Evolutionary conservation across 2,797 vertebrate species (phyloP), one percentile per base, ranked within the genome.

Genomic region (Lates japonicus): DNA sequence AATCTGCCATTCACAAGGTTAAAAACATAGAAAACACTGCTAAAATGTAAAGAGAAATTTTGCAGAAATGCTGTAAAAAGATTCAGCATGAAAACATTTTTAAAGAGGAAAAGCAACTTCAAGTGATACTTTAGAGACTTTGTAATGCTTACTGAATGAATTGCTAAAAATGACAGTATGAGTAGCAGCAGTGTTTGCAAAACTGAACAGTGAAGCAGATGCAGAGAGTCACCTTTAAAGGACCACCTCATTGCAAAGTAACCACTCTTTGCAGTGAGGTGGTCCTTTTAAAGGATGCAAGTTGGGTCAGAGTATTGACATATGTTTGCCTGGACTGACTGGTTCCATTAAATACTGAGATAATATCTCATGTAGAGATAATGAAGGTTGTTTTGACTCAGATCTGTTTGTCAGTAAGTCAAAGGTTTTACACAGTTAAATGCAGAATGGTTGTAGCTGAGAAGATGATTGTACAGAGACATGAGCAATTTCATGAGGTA

Each of bases 221-320:
- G 29, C 48, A 49, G 48, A 70, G 48, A 25, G 31, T 58, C 35
- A 35, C 22, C 2, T 70, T 55, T 73, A 41, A 69, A 25, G 37
- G 51, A 59, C 25, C 22, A 48, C 44, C 37, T 83, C 42, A 65
- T 57, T 60, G 59, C 54, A 58, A 67, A 67, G 54, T 57, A 35
- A 19, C 3, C 22, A 7, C 41, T 44, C 41, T 25, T 44, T 62
- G 41, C 22, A 19, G 12, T 31, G 22, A 64, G 4, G 61, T 10
- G 42, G 44, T 31, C 16, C 42, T 20, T 29, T 44, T 46, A 31
- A 44, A 19, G 22, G 46, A 54, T 59, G 22, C 20, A 65, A 74
- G 31, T 55, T 37, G 33, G 7, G 35, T 69, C 66, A 71, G 14
- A 69, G 31, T 39, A 61, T 19, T 51, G 22, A 33, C 7, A 11